phyloP scores from a whole-genome alignment of 2,113 vertebrate genomes.

The Symphodus melops region DNA sequence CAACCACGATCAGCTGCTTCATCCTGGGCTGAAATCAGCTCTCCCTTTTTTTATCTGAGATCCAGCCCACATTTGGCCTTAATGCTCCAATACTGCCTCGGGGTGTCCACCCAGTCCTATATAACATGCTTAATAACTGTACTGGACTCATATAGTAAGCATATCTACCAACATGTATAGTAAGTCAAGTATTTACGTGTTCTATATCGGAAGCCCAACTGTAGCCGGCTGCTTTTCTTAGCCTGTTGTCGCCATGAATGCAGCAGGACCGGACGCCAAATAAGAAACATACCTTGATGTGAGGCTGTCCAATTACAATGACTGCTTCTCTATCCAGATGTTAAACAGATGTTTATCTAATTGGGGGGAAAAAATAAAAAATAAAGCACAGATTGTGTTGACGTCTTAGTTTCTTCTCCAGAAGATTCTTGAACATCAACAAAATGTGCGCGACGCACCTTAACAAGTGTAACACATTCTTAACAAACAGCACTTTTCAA shows the following conservation, averaged over 20 bases:
- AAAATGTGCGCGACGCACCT: too few relatives aligned
- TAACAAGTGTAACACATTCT: too few relatives aligned
- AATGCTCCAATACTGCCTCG: slow-evolving; percentile 79
- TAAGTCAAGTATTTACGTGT: slow-evolving; percentile 42
- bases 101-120: slow-evolving; percentile 37
- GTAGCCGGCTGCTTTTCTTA: slow-evolving; percentile 47
- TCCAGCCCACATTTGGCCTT: slow-evolving; percentile 67
- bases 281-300: background rate
- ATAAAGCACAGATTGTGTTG: background rate
- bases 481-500: too few relatives aligned
- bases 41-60: background rate
- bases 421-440: too few relatives aligned
- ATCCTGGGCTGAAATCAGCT: slow-evolving; percentile 6
- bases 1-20: background rate
- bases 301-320: background rate
- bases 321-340: slow-evolving; percentile 27
- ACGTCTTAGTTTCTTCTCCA: background rate
- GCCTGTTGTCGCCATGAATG: slow-evolving; percentile 17
- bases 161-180: slow-evolving; percentile 54
- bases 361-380: rapidly evolving
- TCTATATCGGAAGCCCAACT: slow-evolving; percentile 55
- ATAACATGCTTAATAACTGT: slow-evolving; percentile 39
- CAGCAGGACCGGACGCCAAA: background rate
- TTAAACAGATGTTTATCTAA: background rate
- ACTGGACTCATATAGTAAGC: slow-evolving; percentile 39